phyloP scores from a whole-genome alignment of 2,113 vertebrate genomes.

The Bucco capensis region DNA sequence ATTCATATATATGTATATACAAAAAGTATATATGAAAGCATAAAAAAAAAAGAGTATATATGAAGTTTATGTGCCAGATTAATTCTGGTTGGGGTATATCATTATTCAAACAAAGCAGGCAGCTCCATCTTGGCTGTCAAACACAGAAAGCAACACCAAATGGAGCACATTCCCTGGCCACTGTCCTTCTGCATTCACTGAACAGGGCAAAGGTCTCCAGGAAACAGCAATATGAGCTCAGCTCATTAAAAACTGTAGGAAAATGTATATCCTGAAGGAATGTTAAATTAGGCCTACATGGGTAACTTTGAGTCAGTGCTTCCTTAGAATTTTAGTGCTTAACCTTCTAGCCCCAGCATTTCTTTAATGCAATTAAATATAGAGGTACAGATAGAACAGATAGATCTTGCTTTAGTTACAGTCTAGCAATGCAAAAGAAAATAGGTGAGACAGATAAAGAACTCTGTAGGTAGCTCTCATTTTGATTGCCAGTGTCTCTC shows the following conservation, averaged over 20 bases:
- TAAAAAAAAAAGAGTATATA: background rate
- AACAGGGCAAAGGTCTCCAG: conserved; percentile 31
- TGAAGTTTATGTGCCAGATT: no score
- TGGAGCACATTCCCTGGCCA: background rate
- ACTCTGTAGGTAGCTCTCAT: conserved; percentile 13
- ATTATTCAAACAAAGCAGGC: background rate
- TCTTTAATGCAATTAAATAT: conserved; percentile 38
- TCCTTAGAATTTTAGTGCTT: conserved; percentile 44
- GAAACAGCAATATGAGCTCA: conserved; percentile 13
- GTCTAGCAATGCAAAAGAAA: background rate
- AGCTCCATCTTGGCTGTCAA: background rate
- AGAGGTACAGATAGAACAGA: background rate
- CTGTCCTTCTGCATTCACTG: conserved; percentile 9
- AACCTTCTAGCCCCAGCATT: conserved; percentile 7
- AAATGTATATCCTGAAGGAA: conserved; percentile 44
- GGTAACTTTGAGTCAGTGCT: conserved; percentile 15
- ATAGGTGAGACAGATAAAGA: background rate
- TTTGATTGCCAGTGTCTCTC: background rate
- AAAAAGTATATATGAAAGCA: background rate
- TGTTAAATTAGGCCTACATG: conserved; percentile 47
- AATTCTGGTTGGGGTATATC: background rate
- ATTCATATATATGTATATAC: no score
- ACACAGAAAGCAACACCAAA: background rate
- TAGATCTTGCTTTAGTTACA: background rate
- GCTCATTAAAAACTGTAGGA: conserved; percentile 52